Evolutionary conservation across 2,888 invertebrate species (phyloP).

Genomic region (Drosophila seclusa): DNA sequence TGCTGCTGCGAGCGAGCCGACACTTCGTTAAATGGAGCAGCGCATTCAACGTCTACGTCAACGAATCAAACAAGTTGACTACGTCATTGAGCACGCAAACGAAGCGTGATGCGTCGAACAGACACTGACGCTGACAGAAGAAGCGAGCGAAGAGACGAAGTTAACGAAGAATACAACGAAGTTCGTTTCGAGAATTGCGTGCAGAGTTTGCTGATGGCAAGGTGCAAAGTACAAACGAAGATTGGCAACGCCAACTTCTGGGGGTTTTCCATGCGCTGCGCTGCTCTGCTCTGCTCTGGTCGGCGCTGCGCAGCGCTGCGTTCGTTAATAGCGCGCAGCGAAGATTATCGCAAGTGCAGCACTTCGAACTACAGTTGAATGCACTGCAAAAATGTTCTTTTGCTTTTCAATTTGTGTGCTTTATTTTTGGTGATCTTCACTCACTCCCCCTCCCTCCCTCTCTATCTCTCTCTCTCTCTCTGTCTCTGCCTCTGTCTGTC

Average conservation of each 20-base stretch:
- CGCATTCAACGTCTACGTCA: constrained; percentile 21
- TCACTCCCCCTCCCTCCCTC: background rate
- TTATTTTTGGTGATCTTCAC: constrained; percentile 27
- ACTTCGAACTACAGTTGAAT: constrained; percentile 63
- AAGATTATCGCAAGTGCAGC: constrained; percentile 54
- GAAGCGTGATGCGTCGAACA: constrained; percentile 53
- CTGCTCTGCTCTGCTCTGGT: background rate
- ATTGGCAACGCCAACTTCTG: constrained; percentile 57
- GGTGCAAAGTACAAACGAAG: constrained; percentile 66
- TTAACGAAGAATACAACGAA: constrained; percentile 19
- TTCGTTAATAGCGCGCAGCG: constrained; percentile 44
- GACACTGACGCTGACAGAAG: background rate
- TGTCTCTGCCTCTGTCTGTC: background rate
- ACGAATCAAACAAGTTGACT: constrained; percentile 35
- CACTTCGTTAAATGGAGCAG: constrained; percentile 28
- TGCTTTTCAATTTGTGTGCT: constrained; percentile 27
- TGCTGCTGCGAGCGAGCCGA: constrained; percentile 22
- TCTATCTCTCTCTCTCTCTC: constrained; percentile 1
- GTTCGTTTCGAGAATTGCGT: constrained; percentile 40
- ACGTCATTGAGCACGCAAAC: constrained; percentile 68
- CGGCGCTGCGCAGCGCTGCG: constrained; percentile 32
- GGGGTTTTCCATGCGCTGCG: constrained; percentile 71
- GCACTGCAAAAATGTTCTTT: constrained; percentile 54
- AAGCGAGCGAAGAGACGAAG: background rate
- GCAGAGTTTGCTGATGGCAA: constrained; percentile 28